A percentile compares a stretch with the other conserved stretches of the same genome.
These are phyloP conservation scores for Fringilla coelebs DNA, from an alignment of 2,797 vertebrate genomes.

Conservation along the genomic window DNA sequence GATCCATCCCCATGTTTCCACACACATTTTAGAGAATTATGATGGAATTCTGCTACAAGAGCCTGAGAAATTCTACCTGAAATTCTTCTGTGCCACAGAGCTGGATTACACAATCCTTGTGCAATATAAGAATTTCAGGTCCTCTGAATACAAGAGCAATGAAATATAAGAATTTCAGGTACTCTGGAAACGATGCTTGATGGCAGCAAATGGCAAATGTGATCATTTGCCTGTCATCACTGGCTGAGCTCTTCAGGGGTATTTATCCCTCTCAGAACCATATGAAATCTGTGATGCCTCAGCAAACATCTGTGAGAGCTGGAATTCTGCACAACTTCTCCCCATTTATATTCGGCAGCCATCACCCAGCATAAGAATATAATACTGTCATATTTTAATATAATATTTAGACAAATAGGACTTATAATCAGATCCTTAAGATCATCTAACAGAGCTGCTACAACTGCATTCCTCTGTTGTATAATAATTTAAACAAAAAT, in stretches of 20 bases:
- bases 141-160: neutral
- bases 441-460: neutral
- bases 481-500: slow-evolving; percentile 10
- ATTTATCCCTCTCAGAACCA: slow-evolving; percentile 4
- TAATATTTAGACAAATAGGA: slow-evolving; percentile 36
- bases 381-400: slow-evolving; percentile 20
- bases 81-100: neutral
- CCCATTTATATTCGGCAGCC: neutral
- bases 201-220: neutral
- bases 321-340: neutral
- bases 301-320: slow-evolving; percentile 19
- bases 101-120: neutral
- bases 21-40: neutral
- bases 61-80: neutral
- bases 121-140: neutral
- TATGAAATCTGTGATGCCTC: slow-evolving; percentile 17
- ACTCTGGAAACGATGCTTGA: neutral
- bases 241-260: neutral
- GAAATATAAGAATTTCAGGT: neutral
- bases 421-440: neutral
- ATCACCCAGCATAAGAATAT: neutral
- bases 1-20: neutral
- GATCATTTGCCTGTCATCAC: neutral
- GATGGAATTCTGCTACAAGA: neutral
- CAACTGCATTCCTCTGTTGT: neutral